Evolutionary conservation across 2,797 vertebrate genomes (phyloP).

Genomic region (Perodicticus potto): DNA sequence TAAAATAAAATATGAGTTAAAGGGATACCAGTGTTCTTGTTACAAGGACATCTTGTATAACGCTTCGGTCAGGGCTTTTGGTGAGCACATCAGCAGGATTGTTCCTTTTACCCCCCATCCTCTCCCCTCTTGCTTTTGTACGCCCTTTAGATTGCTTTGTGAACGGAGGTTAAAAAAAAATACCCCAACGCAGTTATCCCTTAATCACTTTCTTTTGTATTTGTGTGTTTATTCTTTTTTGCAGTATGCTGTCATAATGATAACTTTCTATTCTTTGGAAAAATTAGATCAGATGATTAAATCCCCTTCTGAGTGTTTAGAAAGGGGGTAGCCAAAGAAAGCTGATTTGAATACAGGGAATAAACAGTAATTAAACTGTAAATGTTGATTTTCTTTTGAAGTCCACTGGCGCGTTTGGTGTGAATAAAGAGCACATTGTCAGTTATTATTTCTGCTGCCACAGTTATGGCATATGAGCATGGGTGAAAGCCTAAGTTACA

Average conservation of each 20-base stretch:
- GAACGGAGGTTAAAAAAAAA: not conserved
- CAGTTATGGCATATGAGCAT: slow-evolving; percentile 55
- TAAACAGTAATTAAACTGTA: slow-evolving; percentile 75
- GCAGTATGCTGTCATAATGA: slow-evolving; percentile 57
- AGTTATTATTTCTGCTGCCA: slow-evolving; percentile 44
- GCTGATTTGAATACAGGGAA: slow-evolving; percentile 70
- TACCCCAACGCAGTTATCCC: not conserved
- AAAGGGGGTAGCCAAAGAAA: slow-evolving; percentile 66
- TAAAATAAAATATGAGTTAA: not conserved
- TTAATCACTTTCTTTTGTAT: not conserved
- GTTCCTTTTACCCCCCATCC: not conserved
- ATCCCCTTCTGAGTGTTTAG: slow-evolving; percentile 45
- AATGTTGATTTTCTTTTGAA: slow-evolving; percentile 80
- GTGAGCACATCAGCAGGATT: not conserved
- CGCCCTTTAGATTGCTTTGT: not conserved
- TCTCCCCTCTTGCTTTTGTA: not conserved
- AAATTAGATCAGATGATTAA: slow-evolving; percentile 75
- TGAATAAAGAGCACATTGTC: slow-evolving; percentile 76
- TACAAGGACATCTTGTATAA: not conserved
- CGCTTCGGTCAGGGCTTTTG: not conserved
- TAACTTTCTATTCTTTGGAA: slow-evolving; percentile 77
- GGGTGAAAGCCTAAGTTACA: not conserved
- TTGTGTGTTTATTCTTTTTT: slow-evolving; percentile 64
- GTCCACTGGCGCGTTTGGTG: slow-evolving; percentile 65
- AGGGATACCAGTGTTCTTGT: not conserved